Base-by-base conservation (phyloP, 2,888 invertebrate genomes). In the Cacoxenus indagator region DNA sequence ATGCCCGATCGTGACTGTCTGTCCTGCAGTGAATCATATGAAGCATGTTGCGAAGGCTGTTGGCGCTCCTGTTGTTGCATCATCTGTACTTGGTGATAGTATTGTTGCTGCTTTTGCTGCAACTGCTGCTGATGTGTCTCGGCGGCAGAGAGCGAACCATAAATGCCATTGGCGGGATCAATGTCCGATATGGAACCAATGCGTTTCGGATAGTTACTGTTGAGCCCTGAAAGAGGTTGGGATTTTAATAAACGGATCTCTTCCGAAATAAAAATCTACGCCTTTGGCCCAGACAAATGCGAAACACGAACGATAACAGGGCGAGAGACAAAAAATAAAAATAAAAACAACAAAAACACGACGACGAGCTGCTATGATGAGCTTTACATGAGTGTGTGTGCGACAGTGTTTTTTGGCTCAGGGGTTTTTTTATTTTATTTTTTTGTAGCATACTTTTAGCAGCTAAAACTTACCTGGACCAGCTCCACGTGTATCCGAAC, bases 111-210 rank as follows among this genome's bases (percentile, higher is more conserved):
- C 76, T 85, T 86, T 71, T 84, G 82, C 68, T 87, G 87, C 73
- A 87, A 87, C 74, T 86, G 85, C 48, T 85, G 85, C 67, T 82
- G 83, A 27, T 76, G 75, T 26, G 70, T 68, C 17, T 82, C 87
- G 64, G 78, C 77, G 68, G 78, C n/a, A 84, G 87, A 82, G 48
- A 85, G 72, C 22, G 94, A 93, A 62, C 95, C 95, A 86, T 94
- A 95, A 83, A 94, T 92, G 74, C 96, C 95, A 88, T 95, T 97
- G 66, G 98, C 91, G 1, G 98, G 98, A 89, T 99, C 98, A 86
- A 98, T 94, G 87, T 98, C 97, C 31, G 95, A 93, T 74, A 98
- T 95, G n/a, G 96, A 95, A 2, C 96, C 96, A 84, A 96, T 94
- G 84, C 92, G 91, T 73, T 94, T 90, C 65, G 88, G 88, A 78